These are phyloP conservation scores for Dendrolimus pini DNA, from an alignment of 2,888 invertebrate genomes.

Conservation along the genomic window DNA sequence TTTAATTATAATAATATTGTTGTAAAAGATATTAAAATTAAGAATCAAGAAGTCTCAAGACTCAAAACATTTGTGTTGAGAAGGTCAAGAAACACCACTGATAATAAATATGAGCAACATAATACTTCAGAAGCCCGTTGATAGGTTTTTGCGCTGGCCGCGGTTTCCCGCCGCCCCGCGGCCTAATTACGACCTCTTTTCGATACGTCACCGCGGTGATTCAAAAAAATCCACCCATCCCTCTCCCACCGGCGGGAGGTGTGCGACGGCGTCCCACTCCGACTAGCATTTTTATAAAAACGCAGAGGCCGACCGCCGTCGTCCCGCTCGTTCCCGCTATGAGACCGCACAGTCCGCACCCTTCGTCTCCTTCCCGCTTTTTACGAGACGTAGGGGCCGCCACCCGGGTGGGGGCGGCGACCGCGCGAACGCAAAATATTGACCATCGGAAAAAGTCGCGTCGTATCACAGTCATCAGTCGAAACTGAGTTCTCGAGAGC, in stretches of 20 bases:
- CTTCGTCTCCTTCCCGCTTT: conserved; percentile 77
- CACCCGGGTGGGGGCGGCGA: conserved; percentile 72
- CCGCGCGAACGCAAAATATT: conserved; percentile 77
- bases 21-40: too few species aligned
- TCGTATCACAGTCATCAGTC: conserved; percentile 78
- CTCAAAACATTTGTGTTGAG: too few species aligned
- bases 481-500: conserved; percentile 70
- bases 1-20: too few species aligned
- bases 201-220: conserved; percentile 72
- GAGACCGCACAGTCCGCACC: conserved; percentile 60
- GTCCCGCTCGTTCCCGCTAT: conserved; percentile 70
- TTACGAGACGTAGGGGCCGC: conserved; percentile 76
- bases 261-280: conserved; percentile 53
- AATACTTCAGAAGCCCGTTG: conserved; percentile 76
- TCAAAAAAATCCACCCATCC: conserved; percentile 73
- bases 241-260: conserved; percentile 43
- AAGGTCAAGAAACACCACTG: too few species aligned
- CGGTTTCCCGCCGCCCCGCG: conserved; percentile 75
- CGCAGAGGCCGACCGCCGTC: conserved; percentile 70
- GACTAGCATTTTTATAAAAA: conserved; percentile 73
- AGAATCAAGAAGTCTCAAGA: too few species aligned
- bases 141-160: conserved; percentile 73
- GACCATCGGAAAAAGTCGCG: conserved; percentile 78
- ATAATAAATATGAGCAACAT: conserved; percentile 57
- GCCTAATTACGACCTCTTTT: conserved; percentile 71